These are phyloP conservation scores for Anthrax anthrax DNA, from an alignment of 2,888 invertebrate genomes.

Conservation along the genomic window DNA sequence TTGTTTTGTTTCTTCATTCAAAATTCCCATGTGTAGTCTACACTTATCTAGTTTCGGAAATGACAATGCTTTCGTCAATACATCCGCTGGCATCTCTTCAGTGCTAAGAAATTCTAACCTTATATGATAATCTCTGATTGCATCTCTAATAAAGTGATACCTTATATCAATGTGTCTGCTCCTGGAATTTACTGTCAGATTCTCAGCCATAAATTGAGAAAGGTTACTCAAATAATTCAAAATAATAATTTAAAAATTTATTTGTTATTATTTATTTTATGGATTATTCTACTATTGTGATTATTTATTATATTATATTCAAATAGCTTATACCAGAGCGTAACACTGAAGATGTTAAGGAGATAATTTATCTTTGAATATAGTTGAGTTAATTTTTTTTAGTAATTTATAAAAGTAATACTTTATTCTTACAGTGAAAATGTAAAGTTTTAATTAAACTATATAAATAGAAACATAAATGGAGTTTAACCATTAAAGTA, in stretches of 20 bases:
- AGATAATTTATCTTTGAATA: constrained; percentile 13
- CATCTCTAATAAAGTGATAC: no score
- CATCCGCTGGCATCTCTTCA: no score
- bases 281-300: constrained; percentile 21
- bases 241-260: constrained; percentile 39
- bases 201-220: no score
- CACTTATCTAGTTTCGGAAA: no score
- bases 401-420: constrained; percentile 19
- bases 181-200: no score
- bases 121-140: no score
- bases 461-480: constrained; percentile 44
- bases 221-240: constrained; percentile 33
- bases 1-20: no score
- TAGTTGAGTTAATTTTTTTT: constrained; percentile 12
- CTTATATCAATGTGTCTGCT: no score
- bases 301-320: constrained; percentile 12
- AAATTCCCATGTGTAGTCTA: no score
- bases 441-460: constrained; percentile 51
- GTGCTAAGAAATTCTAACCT: no score
- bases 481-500: constrained; percentile 36
- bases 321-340: constrained; percentile 29
- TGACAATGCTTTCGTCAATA: no score
- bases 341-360: constrained; percentile 32
- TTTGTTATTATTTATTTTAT: constrained; percentile 37
- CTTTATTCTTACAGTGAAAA: constrained; percentile 50